A percentile compares a stretch with the other conserved stretches of the same genome.
These are phyloP conservation scores for Sericinus montela DNA, from an alignment of 2,888 invertebrate species.

Conservation along the genomic window DNA sequence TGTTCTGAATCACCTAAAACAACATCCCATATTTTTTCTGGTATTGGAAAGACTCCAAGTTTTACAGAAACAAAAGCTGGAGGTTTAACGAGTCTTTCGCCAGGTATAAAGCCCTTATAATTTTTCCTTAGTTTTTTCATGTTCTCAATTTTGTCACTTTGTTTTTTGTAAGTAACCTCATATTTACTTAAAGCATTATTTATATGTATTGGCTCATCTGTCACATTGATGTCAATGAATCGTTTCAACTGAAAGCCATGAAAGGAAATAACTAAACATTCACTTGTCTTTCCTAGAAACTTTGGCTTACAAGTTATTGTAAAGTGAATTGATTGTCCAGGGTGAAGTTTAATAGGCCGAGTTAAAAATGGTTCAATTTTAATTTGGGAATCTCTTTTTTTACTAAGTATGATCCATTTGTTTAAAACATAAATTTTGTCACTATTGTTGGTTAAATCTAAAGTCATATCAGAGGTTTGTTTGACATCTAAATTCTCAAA, in stretches of 20 bases:
- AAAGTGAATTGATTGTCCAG: constrained; percentile 58
- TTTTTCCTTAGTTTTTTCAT: constrained; percentile 44
- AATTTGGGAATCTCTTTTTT: constrained; percentile 74
- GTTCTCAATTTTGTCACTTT: constrained; percentile 33
- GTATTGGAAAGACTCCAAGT: constrained; percentile 67
- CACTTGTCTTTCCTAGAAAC: constrained; percentile 80
- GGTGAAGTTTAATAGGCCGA: constrained; percentile 49
- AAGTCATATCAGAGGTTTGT: constrained; percentile 33
- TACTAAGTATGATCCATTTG: constrained; percentile 72
- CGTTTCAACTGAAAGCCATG: constrained; percentile 81
- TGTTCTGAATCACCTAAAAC: constrained; percentile 58
- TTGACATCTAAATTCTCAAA: constrained; percentile 66
- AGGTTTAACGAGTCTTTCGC: constrained; percentile 67
- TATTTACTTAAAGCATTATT: constrained; percentile 10
- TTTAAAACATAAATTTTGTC: constrained; percentile 59
- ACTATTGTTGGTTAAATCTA: constrained; percentile 64
- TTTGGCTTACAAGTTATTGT: constrained; percentile 75
- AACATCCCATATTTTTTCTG: constrained; percentile 65
- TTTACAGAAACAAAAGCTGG: constrained; percentile 81
- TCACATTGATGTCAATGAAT: constrained; percentile 74
- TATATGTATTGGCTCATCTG: constrained; percentile 30
- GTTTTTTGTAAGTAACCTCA: constrained; percentile 22
- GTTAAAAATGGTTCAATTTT: constrained; percentile 56
- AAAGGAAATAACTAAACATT: constrained; percentile 81
- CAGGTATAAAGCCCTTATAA: constrained; percentile 59